Percentiles rank a stretch among this genome's conserved stretches.
These are phyloP conservation scores for Charaxes varanes DNA, from an alignment of 1,140 invertebrate genomes.

Conservation along the genomic window DNA sequence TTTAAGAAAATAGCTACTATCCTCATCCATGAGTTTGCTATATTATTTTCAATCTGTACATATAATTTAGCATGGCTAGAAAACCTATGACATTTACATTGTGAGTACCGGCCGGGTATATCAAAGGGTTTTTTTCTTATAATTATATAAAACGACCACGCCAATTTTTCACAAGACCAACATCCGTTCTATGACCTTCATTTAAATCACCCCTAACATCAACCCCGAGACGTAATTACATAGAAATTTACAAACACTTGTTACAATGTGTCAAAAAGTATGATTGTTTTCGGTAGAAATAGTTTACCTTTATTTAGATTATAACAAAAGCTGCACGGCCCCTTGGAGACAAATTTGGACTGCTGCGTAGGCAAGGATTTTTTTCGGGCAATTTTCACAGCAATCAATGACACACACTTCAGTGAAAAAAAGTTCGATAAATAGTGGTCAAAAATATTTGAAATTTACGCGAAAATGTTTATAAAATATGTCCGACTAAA, in stretches of 20 bases:
- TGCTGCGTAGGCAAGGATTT: slow-evolving; percentile 57
- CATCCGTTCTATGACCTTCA: slow-evolving; percentile 53
- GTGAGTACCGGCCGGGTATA: slow-evolving; percentile 43
- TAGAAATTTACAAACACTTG: slow-evolving; percentile 65
- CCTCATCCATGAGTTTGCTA: not conserved
- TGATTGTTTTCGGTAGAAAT: slow-evolving; percentile 63
- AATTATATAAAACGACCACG: slow-evolving; percentile 63
- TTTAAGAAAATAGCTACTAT: too few species aligned
- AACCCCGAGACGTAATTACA: slow-evolving; percentile 45
- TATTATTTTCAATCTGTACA: too few species aligned
- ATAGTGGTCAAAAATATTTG: slow-evolving; percentile 70
- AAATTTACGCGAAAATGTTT: slow-evolving; percentile 75
- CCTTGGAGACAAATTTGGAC: slow-evolving; percentile 63
- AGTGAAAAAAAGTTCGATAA: slow-evolving; percentile 71
- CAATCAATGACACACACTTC: slow-evolving; percentile 50
- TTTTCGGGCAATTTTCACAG: slow-evolving; percentile 47
- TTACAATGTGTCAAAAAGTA: slow-evolving; percentile 67
- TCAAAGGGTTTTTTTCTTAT: slow-evolving; percentile 41
- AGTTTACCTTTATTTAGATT: slow-evolving; percentile 74
- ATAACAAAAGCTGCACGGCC: slow-evolving; percentile 69
- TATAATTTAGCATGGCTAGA: too few species aligned
- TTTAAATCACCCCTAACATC: slow-evolving; percentile 26
- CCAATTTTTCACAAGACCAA: slow-evolving; percentile 42
- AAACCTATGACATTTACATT: too few species aligned
- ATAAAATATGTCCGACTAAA: slow-evolving; percentile 76